A percentile compares a stretch with the other conserved stretches of the same genome.
These are phyloP conservation scores for Hypena proboscidalis DNA, from an alignment of 2,888 invertebrate genomes.

Conservation along the genomic window DNA sequence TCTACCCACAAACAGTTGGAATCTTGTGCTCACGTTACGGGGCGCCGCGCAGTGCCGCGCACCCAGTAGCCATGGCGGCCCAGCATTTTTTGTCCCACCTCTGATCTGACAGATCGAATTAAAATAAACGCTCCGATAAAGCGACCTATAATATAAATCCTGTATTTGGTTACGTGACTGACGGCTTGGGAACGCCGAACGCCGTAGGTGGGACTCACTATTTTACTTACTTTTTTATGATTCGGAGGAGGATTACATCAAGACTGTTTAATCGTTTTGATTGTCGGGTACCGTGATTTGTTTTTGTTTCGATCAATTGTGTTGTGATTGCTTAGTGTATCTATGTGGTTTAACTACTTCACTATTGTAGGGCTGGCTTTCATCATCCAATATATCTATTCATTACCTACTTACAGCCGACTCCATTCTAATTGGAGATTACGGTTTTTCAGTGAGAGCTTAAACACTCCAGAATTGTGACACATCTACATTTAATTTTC, in stretches of 20 bases:
- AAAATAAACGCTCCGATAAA: conserved; percentile 84
- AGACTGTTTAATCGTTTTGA: conserved; percentile 44
- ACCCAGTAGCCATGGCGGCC: conserved; percentile 71
- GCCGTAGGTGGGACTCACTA: conserved; percentile 72
- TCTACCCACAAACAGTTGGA: conserved; percentile 45
- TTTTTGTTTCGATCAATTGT: conserved; percentile 18
- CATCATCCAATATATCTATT: too few species aligned
- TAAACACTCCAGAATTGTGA: too few species aligned
- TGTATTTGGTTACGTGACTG: conserved; percentile 82
- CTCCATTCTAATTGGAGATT: too few species aligned
- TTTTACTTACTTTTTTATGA: conserved; percentile 53
- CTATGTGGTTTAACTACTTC: too few species aligned
- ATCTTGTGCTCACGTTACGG: conserved; percentile 57
- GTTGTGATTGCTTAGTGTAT: too few species aligned
- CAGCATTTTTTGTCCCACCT: conserved; percentile 73
- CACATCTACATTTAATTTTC: too few species aligned
- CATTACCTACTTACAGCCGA: too few species aligned
- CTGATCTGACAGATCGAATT: conserved; percentile 85
- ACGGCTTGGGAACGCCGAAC: conserved; percentile 80
- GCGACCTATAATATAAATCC: conserved; percentile 80
- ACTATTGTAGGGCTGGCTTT: too few species aligned
- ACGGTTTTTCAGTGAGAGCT: too few species aligned
- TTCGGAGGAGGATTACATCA: conserved; percentile 34
- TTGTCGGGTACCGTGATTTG: conserved; percentile 32
- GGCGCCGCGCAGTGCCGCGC: conserved; percentile 49